Conservation (phyloP, 2,888 invertebrate genomes). For the Thysanoteuthis rhombus region DNA sequence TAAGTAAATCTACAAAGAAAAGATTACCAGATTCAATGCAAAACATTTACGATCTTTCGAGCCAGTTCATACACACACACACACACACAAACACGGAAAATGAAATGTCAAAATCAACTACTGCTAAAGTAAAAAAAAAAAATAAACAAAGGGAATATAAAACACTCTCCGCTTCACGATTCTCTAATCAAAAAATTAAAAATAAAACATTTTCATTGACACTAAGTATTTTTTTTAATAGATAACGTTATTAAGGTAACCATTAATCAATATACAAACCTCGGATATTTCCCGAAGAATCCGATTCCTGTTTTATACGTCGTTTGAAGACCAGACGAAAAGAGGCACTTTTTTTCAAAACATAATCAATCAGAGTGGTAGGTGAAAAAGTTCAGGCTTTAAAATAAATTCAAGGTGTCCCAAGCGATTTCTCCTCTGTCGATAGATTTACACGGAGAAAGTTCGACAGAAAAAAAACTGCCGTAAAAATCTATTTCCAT, state of each 20-base stretch:
- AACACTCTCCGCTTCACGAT: too few relatives aligned
- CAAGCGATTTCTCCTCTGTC: neutral
- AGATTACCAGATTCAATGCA: neutral
- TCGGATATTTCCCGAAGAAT: neutral
- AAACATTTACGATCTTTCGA: neutral
- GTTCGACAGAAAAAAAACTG: neutral
- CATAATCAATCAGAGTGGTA: neutral
- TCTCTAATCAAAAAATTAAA: too few relatives aligned
- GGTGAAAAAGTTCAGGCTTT: neutral
- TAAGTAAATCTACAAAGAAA: neutral
- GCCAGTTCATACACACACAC: neutral
- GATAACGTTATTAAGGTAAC: too few relatives aligned
- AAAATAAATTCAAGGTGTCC: neutral
- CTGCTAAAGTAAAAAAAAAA: too few relatives aligned
- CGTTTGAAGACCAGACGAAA: neutral
- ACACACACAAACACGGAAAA: too few relatives aligned
- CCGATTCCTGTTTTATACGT: neutral
- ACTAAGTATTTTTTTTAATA: too few relatives aligned
- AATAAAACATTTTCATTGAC: too few relatives aligned
- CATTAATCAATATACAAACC: neutral
- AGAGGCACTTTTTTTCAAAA: neutral
- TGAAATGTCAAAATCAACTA: too few relatives aligned
- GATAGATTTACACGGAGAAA: neutral
- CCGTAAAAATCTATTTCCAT: neutral
- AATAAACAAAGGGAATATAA: too few relatives aligned